Conservation (phyloP, 2,113 vertebrate species). For the Ophthalmotilapia sp. region DNA sequence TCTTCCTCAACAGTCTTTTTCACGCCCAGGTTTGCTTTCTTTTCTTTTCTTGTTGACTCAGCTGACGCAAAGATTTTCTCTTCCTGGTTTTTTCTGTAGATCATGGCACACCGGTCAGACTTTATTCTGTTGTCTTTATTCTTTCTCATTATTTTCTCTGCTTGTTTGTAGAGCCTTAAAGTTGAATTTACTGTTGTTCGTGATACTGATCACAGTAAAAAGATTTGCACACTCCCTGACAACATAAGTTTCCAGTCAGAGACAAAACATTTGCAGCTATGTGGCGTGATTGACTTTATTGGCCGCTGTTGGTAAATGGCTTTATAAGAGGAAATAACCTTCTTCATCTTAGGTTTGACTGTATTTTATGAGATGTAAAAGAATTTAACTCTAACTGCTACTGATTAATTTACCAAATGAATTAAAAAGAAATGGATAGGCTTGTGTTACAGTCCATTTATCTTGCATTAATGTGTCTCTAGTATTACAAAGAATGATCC, state of each 20-base stretch:
- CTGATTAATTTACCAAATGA: constrained; percentile 28
- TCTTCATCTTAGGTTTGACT: neutral
- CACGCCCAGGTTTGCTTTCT: neutral
- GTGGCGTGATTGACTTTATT: neutral
- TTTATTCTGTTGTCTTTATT: neutral
- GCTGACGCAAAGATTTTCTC: constrained; percentile 6
- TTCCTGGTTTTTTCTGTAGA: neutral
- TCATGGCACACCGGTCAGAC: neutral
- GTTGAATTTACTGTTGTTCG: neutral
- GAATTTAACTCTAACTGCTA: neutral
- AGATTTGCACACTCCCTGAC: neutral
- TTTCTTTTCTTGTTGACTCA: constrained; percentile 9
- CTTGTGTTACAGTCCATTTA: constrained; percentile 19
- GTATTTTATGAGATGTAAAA: neutral
- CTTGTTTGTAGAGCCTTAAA: neutral
- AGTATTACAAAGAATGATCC: constrained; percentile 30
- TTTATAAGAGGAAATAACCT: neutral
- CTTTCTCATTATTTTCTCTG: neutral
- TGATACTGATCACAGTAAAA: neutral
- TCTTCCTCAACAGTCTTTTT: neutral
- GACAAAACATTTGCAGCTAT: neutral
- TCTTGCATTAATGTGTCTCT: constrained; percentile 7
- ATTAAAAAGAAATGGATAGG: constrained; percentile 39
- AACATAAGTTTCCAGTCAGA: neutral
- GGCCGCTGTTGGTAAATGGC: neutral